Evolutionary conservation across 2,888 invertebrate species (phyloP).

Genomic region (Chironomus tentans): DNA sequence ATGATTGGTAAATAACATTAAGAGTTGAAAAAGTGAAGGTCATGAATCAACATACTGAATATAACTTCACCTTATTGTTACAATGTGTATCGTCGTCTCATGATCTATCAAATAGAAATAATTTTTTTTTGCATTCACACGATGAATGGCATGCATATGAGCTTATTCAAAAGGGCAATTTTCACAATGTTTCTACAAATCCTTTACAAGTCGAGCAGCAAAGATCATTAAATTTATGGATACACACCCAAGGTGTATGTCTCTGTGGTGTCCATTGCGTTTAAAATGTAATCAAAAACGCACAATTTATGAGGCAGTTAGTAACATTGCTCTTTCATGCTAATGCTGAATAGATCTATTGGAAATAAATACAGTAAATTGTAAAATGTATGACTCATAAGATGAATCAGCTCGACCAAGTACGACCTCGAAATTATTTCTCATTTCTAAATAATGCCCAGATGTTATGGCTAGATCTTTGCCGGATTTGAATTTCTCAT

Average conservation of each 20-base stretch:
- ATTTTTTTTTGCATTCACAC: neutral
- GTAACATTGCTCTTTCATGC: neutral
- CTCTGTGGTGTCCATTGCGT: neutral
- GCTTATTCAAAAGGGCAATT: neutral
- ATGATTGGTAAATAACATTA: neutral
- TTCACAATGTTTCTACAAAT: no score
- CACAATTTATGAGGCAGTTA: neutral
- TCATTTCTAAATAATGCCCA: neutral
- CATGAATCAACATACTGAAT: neutral
- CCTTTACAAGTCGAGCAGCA: neutral
- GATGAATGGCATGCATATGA: neutral
- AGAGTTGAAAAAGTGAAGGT: conserved; percentile 2
- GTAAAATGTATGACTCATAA: neutral
- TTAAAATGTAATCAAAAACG: conserved; percentile 1
- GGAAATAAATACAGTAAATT: neutral
- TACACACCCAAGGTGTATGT: neutral
- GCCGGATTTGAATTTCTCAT: neutral
- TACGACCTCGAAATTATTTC: conserved; percentile 15
- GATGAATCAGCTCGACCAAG: conserved; percentile 3
- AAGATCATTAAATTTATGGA: neutral
- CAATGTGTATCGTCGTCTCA: neutral
- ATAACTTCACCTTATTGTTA: neutral
- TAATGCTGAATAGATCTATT: neutral
- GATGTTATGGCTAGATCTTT: neutral
- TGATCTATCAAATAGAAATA: neutral